These are phyloP conservation scores for Pachymerium ferrugineum DNA, from an alignment of 2,888 invertebrate genomes.

Conservation along the genomic window DNA sequence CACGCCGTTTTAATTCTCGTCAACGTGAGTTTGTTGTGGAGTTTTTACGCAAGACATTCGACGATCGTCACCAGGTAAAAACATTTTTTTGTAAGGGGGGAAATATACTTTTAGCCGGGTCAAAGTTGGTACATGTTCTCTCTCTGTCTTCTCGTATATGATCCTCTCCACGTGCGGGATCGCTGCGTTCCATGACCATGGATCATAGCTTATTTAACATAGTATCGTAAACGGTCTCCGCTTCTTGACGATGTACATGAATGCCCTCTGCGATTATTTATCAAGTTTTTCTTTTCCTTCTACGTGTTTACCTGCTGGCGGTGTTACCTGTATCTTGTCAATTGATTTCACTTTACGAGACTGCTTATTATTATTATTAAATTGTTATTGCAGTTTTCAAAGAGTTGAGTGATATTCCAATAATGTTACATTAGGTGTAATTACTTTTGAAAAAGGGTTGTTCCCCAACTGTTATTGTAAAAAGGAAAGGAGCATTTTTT, in stretches of 20 bases:
- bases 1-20: neutral
- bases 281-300: neutral
- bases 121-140: no score
- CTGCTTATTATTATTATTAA: neutral
- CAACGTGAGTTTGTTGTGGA: neutral
- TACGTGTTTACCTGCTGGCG: neutral
- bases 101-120: no score
- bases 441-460: neutral
- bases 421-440: conserved; percentile 2
- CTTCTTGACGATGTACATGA: neutral
- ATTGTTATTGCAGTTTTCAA: neutral
- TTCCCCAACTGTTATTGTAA: no score
- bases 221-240: neutral
- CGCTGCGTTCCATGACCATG: neutral
- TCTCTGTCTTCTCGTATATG: neutral
- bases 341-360: neutral
- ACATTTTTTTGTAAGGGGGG: no score
- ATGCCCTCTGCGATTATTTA: neutral
- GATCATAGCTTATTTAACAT: neutral
- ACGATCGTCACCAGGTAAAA: conserved; percentile 1
- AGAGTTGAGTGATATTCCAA: neutral
- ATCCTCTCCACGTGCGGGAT: neutral
- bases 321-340: neutral
- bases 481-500: no score
- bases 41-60: neutral